A percentile compares a stretch with the other conserved stretches of the same genome.
Evolutionary conservation across 2,888 invertebrate genomes (phyloP).

Genomic region (Resseliella maxima): DNA sequence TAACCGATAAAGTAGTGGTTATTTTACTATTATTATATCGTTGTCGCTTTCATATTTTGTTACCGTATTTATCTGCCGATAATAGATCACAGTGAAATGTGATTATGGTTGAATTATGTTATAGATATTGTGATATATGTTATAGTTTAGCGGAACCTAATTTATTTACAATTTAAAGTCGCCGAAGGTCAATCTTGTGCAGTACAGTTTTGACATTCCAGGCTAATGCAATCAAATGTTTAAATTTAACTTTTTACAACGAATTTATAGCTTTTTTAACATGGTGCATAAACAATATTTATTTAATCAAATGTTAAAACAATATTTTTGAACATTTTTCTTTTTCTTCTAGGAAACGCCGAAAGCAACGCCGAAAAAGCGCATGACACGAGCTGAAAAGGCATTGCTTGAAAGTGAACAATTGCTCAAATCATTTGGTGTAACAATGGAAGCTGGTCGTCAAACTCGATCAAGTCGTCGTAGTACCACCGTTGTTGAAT

Average conservation of each 20-base stretch:
- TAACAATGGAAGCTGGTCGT: constrained; percentile 65
- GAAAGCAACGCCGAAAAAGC: constrained; percentile 64
- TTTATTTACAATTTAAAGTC: background rate
- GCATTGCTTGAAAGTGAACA: constrained; percentile 67
- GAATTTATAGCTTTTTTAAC: background rate
- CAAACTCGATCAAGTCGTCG: constrained; percentile 66
- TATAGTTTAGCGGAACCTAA: background rate
- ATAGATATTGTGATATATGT: background rate
- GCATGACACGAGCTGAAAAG: constrained; percentile 66
- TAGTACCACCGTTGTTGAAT: constrained; percentile 62
- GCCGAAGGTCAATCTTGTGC: background rate
- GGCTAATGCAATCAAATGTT: background rate
- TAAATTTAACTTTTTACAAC: background rate
- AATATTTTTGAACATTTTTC: background rate
- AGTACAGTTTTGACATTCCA: too few relatives aligned
- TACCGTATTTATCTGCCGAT: background rate
- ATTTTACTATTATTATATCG: background rate
- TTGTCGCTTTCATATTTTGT: background rate
- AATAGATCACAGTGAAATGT: background rate
- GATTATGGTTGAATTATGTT: background rate
- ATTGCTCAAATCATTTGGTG: constrained; percentile 66
- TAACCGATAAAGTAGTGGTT: too few relatives aligned
- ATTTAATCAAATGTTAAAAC: background rate
- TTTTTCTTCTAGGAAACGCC: background rate
- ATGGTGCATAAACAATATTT: too few relatives aligned